Evolutionary conservation across 2,888 invertebrate genomes (phyloP).

Genomic region (Chaetogeoica ovagalla): DNA sequence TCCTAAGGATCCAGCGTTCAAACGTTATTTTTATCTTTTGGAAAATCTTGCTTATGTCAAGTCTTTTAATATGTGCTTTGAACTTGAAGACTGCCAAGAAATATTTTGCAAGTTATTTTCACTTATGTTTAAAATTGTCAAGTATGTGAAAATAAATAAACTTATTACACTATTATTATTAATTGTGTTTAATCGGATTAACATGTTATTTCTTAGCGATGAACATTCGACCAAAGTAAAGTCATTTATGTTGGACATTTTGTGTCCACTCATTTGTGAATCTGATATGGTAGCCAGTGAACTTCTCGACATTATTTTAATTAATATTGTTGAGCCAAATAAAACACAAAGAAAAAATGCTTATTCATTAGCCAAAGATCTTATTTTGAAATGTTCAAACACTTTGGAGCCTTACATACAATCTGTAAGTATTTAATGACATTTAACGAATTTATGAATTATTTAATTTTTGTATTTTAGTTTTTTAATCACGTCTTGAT

Average conservation of each 20-base stretch:
- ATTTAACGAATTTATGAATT: constrained; percentile 7
- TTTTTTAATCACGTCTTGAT: constrained; percentile 96
- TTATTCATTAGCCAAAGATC: constrained; percentile 85
- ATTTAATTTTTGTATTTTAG: constrained; percentile 62
- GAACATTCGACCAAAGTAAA: constrained; percentile 96
- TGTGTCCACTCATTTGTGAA: constrained; percentile 91
- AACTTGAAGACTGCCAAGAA: constrained; percentile 95
- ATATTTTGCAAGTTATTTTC: constrained; percentile 92
- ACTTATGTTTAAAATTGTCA: constrained; percentile 93
- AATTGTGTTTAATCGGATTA: constrained; percentile 14
- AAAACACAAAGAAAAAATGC: constrained; percentile 88
- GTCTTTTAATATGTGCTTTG: constrained; percentile 98
- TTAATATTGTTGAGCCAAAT: constrained; percentile 91
- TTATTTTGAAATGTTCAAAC: constrained; percentile 87
- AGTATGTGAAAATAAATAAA: constrained; percentile 67
- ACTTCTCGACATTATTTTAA: constrained; percentile 87
- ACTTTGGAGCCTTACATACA: constrained; percentile 94
- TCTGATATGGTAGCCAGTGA: constrained; percentile 94
- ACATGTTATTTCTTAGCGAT: constrained; percentile 67
- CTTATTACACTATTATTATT: not conserved
- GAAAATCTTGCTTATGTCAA: constrained; percentile 97
- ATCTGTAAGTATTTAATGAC: constrained; percentile 67
- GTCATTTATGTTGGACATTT: constrained; percentile 93
- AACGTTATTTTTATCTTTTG: constrained; percentile 93
- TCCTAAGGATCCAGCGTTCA: constrained; percentile 96